Evolutionary conservation across 2,888 invertebrate genomes (phyloP), one percentile per base, ranked within the genome.

Genomic region (Torymus texanus): DNA sequence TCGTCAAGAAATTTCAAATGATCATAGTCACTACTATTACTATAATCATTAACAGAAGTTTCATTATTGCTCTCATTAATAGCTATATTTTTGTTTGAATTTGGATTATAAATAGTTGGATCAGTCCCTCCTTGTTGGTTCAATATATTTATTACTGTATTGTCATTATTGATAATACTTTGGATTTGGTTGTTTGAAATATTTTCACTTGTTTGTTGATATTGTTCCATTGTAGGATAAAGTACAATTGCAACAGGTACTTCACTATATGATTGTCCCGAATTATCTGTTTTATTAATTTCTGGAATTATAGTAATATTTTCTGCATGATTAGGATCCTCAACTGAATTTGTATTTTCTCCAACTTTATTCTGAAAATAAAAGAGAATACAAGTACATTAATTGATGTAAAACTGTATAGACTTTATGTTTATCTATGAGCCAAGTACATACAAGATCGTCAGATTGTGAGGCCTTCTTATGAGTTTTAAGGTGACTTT

Each of bases 401-500:
- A 68, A 50, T 61, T 41, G 1, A 41, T 10, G 16, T 1, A 11
- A 53, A 18, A 18, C 55, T 55, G 55, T 18, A 29, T 18, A 53
- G 24, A 18, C 8, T 41, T 63, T 29, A 41, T 51, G 51, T 51
- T 2, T 53, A 61, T 53, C 53, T 13, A 75, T 29, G 58, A 29
- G 13, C 53, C 62, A 75, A 70, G 75, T 78, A 86, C 85, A 71
- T 84, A 89, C 89, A 78, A 56, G 75, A 68, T 85, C 85, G 65
- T 86, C 86, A 21, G 76, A 84, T 56, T 83, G 84, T 29, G 70
- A 78, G 21, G 81, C 70, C 84, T 91, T 92, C 88, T 94, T 93
- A 86, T 97, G 97, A 73, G 94, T 95, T 88, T 93, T 94, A 61
- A 94, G 92, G 87, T 97, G 97, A 58, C 95, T 94, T 86, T 95